Evolutionary conservation across 2,888 invertebrate genomes (phyloP), one percentile per base, ranked within the genome.

Genomic region (Schizotus pectinicornis): DNA sequence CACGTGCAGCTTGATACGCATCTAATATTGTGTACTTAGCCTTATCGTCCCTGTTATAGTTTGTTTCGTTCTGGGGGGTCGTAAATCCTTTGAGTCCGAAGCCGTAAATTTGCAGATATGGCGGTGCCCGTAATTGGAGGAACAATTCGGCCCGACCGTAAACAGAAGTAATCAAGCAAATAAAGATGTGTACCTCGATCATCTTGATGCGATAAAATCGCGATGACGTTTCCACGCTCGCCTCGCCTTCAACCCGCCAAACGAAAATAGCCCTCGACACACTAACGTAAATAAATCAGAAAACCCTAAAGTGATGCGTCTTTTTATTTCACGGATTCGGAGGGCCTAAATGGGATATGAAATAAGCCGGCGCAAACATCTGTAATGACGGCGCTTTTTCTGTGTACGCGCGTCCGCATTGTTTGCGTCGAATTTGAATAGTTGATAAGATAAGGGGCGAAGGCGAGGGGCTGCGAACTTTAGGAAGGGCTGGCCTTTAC

Each of bases 261-360:
- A 43, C 50, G 56, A 57, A 48, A 54, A 46, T 48, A 53, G 35
- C 49, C 39, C 36, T 48, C 54, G 56, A 2, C 2, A 22, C 22
- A 22, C 22, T 22, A 22, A 22, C 22, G 22, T 22, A 22, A 55
- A 63, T 65, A 62, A 63, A 63, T 63, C 62, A 55, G 59, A 46
- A 36, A 43, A 30, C 56, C 56, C 59, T 43, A 9, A 39, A 38
- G 53, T 48, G 56, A 51, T 45, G 59, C 65, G 56, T 35, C 61
- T 67, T 66, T 70, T 71, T 71, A 71, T 70, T 71, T 71, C 68
- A 68, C 68, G 73, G 67, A 67, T 70, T 69, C 70, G 68, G 66
- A 68, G 64, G 65, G 59, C 63, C 68, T 65, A 72, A 73, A 73
- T 73, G 73, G 71, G 71, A 73, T 72, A 73, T 72, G 71, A 73